phyloP scores from a whole-genome alignment of 1,140 invertebrate species.

The Drosophila cardini region DNA sequence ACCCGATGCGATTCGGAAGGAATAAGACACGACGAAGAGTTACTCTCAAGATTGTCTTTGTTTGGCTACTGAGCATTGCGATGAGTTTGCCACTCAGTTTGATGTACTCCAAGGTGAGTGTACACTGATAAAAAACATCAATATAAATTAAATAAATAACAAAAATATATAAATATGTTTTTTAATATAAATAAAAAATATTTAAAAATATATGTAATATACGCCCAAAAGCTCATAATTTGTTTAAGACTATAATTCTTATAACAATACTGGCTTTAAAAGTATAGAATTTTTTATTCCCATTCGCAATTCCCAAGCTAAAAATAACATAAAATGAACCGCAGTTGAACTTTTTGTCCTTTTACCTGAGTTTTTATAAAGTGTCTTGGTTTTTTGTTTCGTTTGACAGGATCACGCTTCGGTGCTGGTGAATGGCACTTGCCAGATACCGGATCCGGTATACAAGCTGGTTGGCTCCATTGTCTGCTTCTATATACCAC shows the following conservation, averaged over 20 bases:
- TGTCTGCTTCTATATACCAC: slow-evolving; percentile 97
- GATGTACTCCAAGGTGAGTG: slow-evolving; percentile 92
- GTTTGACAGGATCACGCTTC: slow-evolving; percentile 90
- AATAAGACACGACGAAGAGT: slow-evolving; percentile 94
- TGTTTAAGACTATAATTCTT: no score
- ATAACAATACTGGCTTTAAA: no score
- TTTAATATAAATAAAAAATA: no score
- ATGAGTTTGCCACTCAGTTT: slow-evolving; percentile 94
- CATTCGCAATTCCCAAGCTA: neutral
- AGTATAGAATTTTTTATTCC: no score
- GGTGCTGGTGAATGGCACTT: slow-evolving; percentile 91
- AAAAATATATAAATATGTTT: no score
- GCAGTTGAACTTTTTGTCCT: no score
- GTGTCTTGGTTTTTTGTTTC: neutral
- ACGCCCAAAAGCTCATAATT: no score
- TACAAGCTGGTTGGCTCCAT: slow-evolving; percentile 97
- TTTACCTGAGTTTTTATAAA: no score
- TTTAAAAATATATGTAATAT: no score
- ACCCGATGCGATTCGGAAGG: slow-evolving; percentile 95
- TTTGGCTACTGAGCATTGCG: slow-evolving; percentile 94
- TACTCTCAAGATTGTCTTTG: slow-evolving; percentile 95
- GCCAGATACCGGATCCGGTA: slow-evolving; percentile 93
- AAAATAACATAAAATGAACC: neutral
- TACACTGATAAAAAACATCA: no score
- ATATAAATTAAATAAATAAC: slow-evolving; percentile 13